Evolutionary conservation across 2,797 vertebrate genomes (phyloP).

Genomic region (Tragelaphus oryx): DNA sequence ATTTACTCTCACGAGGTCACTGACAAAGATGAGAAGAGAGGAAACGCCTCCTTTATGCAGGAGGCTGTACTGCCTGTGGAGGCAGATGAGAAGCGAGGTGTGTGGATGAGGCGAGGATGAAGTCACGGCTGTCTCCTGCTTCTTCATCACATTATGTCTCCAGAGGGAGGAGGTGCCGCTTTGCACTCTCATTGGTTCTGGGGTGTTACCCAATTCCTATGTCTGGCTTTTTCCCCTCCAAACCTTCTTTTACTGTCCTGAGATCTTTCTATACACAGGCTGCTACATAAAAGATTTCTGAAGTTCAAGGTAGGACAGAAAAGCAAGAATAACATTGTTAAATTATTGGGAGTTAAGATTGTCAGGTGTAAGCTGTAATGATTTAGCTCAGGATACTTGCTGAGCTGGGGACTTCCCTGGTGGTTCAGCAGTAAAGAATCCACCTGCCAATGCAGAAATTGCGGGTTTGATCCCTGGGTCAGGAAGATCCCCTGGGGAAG

Average conservation of each 20-base stretch:
- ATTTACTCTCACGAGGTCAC: background rate
- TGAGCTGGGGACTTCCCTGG: background rate
- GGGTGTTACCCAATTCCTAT: background rate
- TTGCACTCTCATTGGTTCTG: background rate
- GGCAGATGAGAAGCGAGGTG: background rate
- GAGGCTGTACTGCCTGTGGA: background rate
- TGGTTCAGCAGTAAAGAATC: background rate
- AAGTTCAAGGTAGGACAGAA: background rate
- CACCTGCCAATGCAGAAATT: background rate
- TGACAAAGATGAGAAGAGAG: background rate
- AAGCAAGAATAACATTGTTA: background rate
- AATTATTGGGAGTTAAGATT: background rate
- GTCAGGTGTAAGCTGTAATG: background rate
- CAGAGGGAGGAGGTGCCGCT: background rate
- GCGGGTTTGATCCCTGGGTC: background rate
- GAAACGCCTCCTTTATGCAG: background rate
- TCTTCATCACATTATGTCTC: too few species aligned
- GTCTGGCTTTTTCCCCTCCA: background rate
- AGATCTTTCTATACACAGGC: background rate
- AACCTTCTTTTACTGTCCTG: background rate
- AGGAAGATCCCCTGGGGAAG: background rate
- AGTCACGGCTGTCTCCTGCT: background rate
- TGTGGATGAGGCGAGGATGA: fast-evolving
- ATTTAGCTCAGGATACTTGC: background rate
- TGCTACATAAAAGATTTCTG: background rate